These are phyloP conservation scores for Leptodactylus fallax DNA, from an alignment of 2,797 vertebrate genomes.

Conservation along the genomic window DNA sequence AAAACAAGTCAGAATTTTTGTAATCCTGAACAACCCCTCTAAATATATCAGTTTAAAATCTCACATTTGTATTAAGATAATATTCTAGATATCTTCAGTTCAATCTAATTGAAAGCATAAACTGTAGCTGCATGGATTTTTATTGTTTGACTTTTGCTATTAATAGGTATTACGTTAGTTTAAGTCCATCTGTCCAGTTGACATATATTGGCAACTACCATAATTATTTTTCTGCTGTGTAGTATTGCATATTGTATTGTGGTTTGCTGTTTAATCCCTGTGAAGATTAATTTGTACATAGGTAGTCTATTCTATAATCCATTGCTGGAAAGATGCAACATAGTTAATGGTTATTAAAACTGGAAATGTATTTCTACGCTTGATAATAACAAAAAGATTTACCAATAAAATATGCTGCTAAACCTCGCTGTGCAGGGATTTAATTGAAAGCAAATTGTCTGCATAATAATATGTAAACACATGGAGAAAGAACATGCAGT, in stretches of 20 bases:
- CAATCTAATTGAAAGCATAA: background rate
- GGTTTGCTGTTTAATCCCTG: background rate
- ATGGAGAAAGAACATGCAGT: conserved; percentile 27
- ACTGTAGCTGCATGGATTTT: background rate
- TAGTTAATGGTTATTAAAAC: conserved; percentile 9
- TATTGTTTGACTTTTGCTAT: background rate
- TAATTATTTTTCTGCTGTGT: background rate
- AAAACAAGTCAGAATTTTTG: background rate
- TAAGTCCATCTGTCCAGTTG: background rate
- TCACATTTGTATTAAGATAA: background rate
- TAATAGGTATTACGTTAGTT: background rate
- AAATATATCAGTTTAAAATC: background rate
- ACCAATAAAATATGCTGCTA: conserved; percentile 19
- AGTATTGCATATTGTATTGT: background rate
- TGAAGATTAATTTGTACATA: background rate
- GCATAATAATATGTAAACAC: conserved; percentile 41
- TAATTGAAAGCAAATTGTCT: conserved; percentile 56
- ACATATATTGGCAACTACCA: background rate
- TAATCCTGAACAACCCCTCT: background rate
- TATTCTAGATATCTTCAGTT: background rate
- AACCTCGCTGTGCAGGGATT: conserved; percentile 28
- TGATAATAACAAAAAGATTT: conserved; percentile 22
- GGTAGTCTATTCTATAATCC: background rate
- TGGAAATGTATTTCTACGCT: background rate
- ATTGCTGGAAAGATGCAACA: background rate